Conservation (phyloP, 2,888 invertebrate genomes). For the Mesorhabditis spiculigera region DNA sequence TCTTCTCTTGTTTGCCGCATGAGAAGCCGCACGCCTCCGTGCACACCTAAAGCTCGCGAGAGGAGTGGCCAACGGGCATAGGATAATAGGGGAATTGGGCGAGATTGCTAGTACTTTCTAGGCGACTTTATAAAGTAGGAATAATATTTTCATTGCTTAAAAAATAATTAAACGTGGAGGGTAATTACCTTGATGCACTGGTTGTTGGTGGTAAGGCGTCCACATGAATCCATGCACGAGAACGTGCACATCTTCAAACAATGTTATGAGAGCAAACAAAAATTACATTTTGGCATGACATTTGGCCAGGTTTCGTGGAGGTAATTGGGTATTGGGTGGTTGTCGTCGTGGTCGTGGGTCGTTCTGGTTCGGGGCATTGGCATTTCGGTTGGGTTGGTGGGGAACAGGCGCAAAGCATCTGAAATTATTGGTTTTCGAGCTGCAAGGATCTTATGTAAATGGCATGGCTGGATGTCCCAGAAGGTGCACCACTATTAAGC, state of each 20-base stretch:
- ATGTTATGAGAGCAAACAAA: not conserved
- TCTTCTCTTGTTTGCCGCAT: slow-evolving; percentile 2
- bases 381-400: slow-evolving; percentile 1
- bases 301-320: no score
- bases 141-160: not conserved
- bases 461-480: no score
- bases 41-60: not conserved
- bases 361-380: not conserved
- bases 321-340: not conserved
- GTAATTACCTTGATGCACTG: not conserved
- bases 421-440: not conserved
- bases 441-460: no score
- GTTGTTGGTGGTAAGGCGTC: not conserved
- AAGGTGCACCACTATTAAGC: no score
- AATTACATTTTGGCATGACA: not conserved
- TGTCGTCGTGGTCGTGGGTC: not conserved
- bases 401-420: not conserved
- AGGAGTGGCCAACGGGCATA: not conserved
- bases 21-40: slow-evolving; percentile 4
- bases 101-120: no score
- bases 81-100: no score
- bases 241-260: not conserved
- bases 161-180: no score
- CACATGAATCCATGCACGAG: slow-evolving; percentile 2
- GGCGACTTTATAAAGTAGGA: not conserved